Conservation (phyloP, 2,113 vertebrate species). For the Stigmatopora argus region DNA sequence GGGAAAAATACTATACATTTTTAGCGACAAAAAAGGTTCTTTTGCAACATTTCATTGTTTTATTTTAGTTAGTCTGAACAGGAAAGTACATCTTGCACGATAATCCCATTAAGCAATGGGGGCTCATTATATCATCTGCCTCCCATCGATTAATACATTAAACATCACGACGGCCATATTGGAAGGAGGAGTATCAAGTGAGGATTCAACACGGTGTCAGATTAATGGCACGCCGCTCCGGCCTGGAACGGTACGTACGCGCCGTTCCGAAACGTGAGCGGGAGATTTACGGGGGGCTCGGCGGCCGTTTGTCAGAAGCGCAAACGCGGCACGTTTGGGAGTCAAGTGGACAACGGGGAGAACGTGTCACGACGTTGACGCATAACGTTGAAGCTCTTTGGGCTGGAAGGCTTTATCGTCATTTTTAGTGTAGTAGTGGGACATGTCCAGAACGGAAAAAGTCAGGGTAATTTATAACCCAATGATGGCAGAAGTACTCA, state of each 20-base stretch:
- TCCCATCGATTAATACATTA: constrained; percentile 70
- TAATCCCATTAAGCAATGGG: constrained; percentile 29
- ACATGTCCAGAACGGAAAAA: background rate
- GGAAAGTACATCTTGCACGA: background rate
- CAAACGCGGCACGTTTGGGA: constrained; percentile 49
- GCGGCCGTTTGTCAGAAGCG: constrained; percentile 57
- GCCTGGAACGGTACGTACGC: constrained; percentile 47
- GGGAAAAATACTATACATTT: too few relatives aligned
- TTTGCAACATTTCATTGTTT: too few relatives aligned
- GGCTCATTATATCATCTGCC: constrained; percentile 69
- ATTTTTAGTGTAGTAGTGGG: background rate
- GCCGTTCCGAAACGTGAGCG: constrained; percentile 33
- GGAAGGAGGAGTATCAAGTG: constrained; percentile 54
- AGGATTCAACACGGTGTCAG: constrained; percentile 67
- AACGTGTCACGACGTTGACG: constrained; percentile 21
- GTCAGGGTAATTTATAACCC: background rate
- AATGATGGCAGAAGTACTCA: background rate
- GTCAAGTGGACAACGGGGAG: constrained; percentile 51
- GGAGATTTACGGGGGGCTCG: constrained; percentile 54
- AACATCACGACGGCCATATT: constrained; percentile 72
- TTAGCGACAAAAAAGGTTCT: too few relatives aligned
- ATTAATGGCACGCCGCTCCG: constrained; percentile 66
- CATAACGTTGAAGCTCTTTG: constrained; percentile 15
- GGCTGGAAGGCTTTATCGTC: background rate
- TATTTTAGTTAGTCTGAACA: too few relatives aligned